Base-by-base conservation (phyloP, 2,888 invertebrate species). In the Hedychridium roseum region DNA sequence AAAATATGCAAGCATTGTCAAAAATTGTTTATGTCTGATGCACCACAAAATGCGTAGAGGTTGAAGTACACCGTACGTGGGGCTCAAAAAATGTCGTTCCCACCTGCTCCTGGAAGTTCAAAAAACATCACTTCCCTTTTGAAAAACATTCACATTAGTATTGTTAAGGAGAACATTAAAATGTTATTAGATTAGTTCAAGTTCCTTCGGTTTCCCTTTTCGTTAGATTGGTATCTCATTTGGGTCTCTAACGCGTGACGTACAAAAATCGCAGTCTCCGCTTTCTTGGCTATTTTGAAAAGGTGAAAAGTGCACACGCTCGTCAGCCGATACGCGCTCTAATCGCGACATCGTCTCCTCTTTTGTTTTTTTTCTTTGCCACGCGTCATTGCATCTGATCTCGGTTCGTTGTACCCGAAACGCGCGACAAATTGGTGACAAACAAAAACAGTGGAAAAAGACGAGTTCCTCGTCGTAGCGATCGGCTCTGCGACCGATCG, bases 1-100 rank as follows among this genome's bases (percentile, higher is more conserved):
- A 74, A 76, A 76, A 77, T 74, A 74, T 74, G 76, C 78, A 81
- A 81, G 81, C 81, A 82, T 80, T 76, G 79, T 81, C 79, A 81
- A 82, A 82, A 82, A 82, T 70, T 72, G 68, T 67, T 71, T 71
- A 71, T 77, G 76, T 80, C 77, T 78, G 80, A 80, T 78, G 79
- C 79, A 80, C 79, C 78, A 77, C 76, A 78, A 78, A 78, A 78
- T 77, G 74, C 75, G 73, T 69, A 74, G 77, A 74, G 68, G 73
- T 71, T 69, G 75, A 69, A 70, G 74, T 74, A 74, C 73, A 74
- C 76, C 73, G 73, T 74, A 74, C 73, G 75, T 78, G 78, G 77
- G 78, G 73, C 73, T 77, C 77, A 76, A 79, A 79, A 78, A 78
- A 73, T 75, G 74, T 74, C 64, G 78, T 78, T 78, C 77, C 78